A percentile compares a stretch with the other conserved stretches of the same genome.
These are phyloP conservation scores for Agrotis clavis DNA, from an alignment of 2,888 invertebrate genomes.

Conservation along the genomic window DNA sequence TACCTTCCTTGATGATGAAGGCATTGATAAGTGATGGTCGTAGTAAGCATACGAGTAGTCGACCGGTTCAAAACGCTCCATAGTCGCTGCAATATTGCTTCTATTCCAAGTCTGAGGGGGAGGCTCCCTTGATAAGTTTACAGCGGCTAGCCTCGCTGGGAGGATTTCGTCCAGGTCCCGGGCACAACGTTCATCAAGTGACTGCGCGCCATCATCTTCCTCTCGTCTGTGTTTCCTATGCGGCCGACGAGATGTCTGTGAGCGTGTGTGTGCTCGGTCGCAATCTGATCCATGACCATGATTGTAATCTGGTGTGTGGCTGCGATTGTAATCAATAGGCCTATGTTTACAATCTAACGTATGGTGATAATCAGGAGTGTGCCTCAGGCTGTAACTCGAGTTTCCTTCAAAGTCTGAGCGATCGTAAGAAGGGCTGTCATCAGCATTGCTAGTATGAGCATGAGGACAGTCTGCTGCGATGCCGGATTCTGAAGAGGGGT, in stretches of 20 bases:
- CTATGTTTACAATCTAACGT: conserved; percentile 85
- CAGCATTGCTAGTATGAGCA: conserved; percentile 86
- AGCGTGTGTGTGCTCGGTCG: conserved; percentile 81
- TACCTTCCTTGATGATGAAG: conserved; percentile 87
- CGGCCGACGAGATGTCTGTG: conserved; percentile 84
- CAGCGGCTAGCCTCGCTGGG: conserved; percentile 88
- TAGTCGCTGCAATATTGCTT: conserved; percentile 92
- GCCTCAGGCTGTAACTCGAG: conserved; percentile 85
- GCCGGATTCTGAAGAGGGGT: conserved; percentile 90
- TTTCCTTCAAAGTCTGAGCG: conserved; percentile 87
- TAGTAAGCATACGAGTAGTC: conserved; percentile 97
- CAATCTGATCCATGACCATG: conserved; percentile 84
- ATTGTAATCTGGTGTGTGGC: conserved; percentile 87
- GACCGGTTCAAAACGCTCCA: conserved; percentile 92
- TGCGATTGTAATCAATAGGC: conserved; percentile 83
- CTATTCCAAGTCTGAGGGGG: conserved; percentile 91
- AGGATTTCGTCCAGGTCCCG: conserved; percentile 89
- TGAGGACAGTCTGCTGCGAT: conserved; percentile 89
- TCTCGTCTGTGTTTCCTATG: conserved; percentile 84
- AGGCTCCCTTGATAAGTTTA: conserved; percentile 85
- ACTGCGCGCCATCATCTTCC: conserved; percentile 87
- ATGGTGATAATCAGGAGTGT: conserved; percentile 85
- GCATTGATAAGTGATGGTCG: conserved; percentile 93
- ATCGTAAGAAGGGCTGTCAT: conserved; percentile 88
- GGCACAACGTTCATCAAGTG: conserved; percentile 87